A percentile compares a stretch with the other conserved stretches of the same genome.
Conservation (phyloP, 2,888 invertebrate genomes). For the Polyommatus iphigenia region DNA sequence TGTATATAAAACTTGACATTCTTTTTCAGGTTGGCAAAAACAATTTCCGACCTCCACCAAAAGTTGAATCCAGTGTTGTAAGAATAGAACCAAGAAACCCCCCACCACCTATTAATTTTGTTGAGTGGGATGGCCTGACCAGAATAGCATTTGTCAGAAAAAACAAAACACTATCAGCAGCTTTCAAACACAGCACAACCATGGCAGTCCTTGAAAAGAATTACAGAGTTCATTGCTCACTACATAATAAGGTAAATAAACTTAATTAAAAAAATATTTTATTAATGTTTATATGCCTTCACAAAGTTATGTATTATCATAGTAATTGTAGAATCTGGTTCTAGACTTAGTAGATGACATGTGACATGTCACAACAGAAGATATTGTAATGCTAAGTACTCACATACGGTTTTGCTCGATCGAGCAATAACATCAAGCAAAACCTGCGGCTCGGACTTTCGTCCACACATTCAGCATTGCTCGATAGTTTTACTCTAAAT, state of each 20-base stretch:
- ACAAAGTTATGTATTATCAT: no score
- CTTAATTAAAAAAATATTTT: background rate
- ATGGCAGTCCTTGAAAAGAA: conserved; percentile 93
- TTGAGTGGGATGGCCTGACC: conserved; percentile 99
- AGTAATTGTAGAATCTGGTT: no score
- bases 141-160: conserved; percentile 97
- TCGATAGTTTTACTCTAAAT: no score
- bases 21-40: conserved; percentile 92
- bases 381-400: no score
- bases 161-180: conserved; percentile 96
- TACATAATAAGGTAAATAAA: conserved; percentile 83
- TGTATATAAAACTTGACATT: background rate
- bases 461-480: no score
- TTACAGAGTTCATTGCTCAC: conserved; percentile 92
- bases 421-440: no score
- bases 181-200: conserved; percentile 93
- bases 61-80: conserved; percentile 99
- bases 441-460: no score
- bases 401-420: no score
- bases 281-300: background rate
- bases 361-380: no score
- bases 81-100: conserved; percentile 98
- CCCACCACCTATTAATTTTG: conserved; percentile 96
- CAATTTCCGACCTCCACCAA: conserved; percentile 99
- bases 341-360: no score